Evolutionary conservation across 2,113 vertebrate genomes (phyloP).

Genomic region (Andinoacara biseriatus): DNA sequence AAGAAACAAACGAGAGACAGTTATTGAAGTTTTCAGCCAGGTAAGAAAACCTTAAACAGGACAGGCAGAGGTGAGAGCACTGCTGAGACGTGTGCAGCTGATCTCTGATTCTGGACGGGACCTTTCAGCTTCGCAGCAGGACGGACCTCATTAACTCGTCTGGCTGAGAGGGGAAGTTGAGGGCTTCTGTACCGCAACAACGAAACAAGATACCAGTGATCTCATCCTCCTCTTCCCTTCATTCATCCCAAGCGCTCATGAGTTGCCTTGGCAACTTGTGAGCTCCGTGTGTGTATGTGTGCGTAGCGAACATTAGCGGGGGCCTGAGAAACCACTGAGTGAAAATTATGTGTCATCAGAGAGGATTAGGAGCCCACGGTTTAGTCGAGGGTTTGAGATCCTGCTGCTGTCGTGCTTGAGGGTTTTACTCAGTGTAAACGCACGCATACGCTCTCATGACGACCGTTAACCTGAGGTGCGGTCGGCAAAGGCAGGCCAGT

Average conservation of each 20-base stretch:
- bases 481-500: conserved; percentile 19
- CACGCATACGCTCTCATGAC: conserved; percentile 1
- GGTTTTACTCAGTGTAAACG: conserved; percentile 46
- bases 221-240: conserved; percentile 78
- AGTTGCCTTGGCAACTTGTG: conserved; percentile 79
- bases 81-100: not conserved
- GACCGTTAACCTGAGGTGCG: conserved; percentile 24
- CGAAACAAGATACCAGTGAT: conserved; percentile 81
- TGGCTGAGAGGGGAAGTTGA: conserved; percentile 51
- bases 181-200: conserved; percentile 70
- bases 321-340: conserved; percentile 70
- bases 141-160: conserved; percentile 63
- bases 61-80: not conserved
- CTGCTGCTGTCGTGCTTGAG: conserved; percentile 43
- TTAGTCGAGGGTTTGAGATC: conserved; percentile 64
- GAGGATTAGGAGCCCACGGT: conserved; percentile 76
- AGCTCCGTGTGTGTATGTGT: conserved; percentile 43
- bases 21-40: not conserved
- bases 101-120: conserved; percentile 18
- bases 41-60: not conserved
- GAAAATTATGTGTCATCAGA: conserved; percentile 80
- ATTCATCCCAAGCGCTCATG: conserved; percentile 75
- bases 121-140: conserved; percentile 31
- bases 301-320: conserved; percentile 50
- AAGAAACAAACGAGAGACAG: not conserved